Evolutionary conservation across 2,888 invertebrate genomes (phyloP), one percentile per base, ranked within the genome.

Genomic region (Luffia ferchaultella): DNA sequence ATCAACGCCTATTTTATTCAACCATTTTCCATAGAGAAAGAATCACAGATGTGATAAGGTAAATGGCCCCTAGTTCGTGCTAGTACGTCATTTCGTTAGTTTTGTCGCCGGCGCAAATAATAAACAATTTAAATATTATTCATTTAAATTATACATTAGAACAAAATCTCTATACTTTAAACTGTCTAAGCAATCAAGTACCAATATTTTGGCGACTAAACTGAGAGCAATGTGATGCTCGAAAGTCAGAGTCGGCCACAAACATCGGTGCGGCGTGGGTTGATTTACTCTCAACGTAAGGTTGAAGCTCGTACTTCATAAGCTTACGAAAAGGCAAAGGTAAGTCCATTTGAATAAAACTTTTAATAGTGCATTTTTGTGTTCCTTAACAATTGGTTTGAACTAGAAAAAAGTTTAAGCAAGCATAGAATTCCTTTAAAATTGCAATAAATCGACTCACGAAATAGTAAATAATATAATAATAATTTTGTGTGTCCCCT

Each of bases 81-180:
- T 43, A 7, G 43, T 43, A 43, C 43, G 17, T 43, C 17, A 43
- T 43, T 43, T 43, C 43, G 16, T 43, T 43, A 43, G 43, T 43
- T 17, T 43, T 43, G 43, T 43, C 15, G 3, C 43, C 15, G 43
- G 43, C 3, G 17, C n/a, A 3, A 43, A 43, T 7, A 43, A 7
- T 43, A 43, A 43, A n/a, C n/a, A 43, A 43, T 43, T 43, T 43
- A 43, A 43, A 43, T 43, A 43, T 43, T 43, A 43, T 43, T 43
- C 15, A 43, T 43, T 43, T 17, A 43, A 43, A 43, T 43, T 43
- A 43, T 43, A 43, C n/a, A 43, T 43, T 7, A 16, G 43, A 7
- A 43, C n/a, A 43, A 3, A 43, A 43, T 43, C 43, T 3, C 17
- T 43, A 43, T 15, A 7, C 16, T 43, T 43, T 43, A 43, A 43